Conservation (phyloP, 2,797 vertebrate genomes). For the Pelochelys cantorii region DNA sequence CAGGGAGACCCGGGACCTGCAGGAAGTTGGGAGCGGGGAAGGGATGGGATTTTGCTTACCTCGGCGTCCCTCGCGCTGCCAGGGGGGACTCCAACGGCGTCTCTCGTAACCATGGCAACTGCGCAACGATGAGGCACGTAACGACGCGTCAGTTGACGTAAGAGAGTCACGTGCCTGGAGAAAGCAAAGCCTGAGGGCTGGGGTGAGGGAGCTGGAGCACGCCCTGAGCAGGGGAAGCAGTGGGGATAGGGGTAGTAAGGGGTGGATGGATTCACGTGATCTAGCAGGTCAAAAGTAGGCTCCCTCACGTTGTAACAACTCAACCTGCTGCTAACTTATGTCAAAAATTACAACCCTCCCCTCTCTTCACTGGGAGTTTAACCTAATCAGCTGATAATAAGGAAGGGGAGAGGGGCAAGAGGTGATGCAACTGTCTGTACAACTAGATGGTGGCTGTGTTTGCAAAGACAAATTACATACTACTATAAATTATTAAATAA, state of each 20-base stretch:
- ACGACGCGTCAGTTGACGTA: not conserved
- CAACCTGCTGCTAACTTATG: not conserved
- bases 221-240: no score
- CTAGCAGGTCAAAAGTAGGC: no score
- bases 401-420: not conserved
- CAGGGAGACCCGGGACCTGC: no score
- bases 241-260: no score
- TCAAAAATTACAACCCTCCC: not conserved
- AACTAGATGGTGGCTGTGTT: not conserved
- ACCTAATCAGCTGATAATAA: no score
- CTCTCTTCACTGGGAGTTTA: not conserved
- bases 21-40: not conserved
- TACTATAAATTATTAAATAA: not conserved
- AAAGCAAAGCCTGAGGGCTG: fast-evolving
- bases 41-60: not conserved
- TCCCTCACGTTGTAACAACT: no score
- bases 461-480: not conserved
- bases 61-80: not conserved
- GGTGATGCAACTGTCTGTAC: not conserved
- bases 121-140: not conserved
- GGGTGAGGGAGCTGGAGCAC: no score
- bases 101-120: not conserved
- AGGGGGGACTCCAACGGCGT: not conserved
- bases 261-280: no score
- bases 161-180: not conserved